Conservation (phyloP, 2,113 vertebrate genomes). For the Leucopsar rothschildi region DNA sequence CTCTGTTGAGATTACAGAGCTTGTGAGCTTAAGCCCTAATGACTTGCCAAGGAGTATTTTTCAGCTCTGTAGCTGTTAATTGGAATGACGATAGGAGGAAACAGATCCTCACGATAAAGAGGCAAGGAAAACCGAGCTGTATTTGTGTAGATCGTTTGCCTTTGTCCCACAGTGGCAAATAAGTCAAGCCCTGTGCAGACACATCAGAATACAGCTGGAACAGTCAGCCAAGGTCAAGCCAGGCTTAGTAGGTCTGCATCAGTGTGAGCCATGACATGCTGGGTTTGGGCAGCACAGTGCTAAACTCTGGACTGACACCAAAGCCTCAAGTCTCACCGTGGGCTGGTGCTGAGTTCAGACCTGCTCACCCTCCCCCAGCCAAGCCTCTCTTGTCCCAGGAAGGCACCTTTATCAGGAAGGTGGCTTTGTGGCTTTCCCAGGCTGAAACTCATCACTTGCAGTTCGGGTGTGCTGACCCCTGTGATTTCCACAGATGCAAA, state of each 20-base stretch:
- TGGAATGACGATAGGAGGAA: not conserved
- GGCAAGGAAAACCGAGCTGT: not conserved
- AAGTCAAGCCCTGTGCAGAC: not conserved
- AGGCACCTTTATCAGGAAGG: not conserved
- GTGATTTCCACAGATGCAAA: conserved; percentile 62
- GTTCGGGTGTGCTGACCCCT: conserved; percentile 38
- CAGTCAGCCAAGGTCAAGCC: conserved; percentile 10
- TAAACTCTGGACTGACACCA: not conserved
- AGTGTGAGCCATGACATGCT: not conserved
- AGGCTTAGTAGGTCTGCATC: conserved; percentile 35
- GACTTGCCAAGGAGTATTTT: not conserved
- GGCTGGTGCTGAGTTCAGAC: not conserved
- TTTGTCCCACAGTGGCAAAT: not conserved
- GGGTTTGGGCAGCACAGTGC: not conserved
- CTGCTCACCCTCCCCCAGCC: not conserved
- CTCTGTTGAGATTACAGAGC: not conserved
- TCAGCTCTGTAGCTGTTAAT: not conserved
- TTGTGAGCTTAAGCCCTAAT: not conserved
- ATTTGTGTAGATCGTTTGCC: not conserved
- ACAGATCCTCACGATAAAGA: not conserved
- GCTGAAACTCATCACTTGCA: conserved; percentile 39
- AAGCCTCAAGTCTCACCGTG: not conserved
- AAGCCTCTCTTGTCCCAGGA: not conserved
- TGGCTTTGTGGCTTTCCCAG: conserved; percentile 53
- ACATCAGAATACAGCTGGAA: not conserved